Evolutionary conservation across 2,797 vertebrate species (phyloP), one percentile per base, ranked within the genome.

Genomic region (Siniperca obscura): DNA sequence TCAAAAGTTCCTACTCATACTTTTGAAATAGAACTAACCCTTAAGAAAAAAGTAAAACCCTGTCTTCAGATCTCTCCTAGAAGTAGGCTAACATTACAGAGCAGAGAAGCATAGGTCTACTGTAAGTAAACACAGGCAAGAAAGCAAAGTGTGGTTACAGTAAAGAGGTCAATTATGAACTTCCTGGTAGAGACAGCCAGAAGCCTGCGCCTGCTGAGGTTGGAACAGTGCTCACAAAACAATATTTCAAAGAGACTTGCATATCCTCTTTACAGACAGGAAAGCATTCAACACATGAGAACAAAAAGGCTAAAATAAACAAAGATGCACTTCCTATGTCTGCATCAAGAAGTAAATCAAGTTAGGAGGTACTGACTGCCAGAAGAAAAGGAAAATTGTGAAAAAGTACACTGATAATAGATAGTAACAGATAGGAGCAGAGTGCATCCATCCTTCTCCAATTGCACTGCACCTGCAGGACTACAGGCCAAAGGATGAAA

Each of bases 181-280:
- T 94, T 95, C 94, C 94, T 94, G 93, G 78, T 82, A 82, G 66
- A 90, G 83, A 65, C 52, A 76, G 68, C 60, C 52, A 80, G 73
- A 81, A 76, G 82, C 68, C 80, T 83, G 60, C 84, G 84, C 68
- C 80, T 83, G 60, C 84, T 84, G 87, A 90, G 84, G 90, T 91
- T 92, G 89, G 61, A 85, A 60, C 77, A 55, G 71, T 38, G 65
- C 44, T 85, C 57, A 60, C 67, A 86, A 86, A 89, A 84, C 72
- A 72, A 83, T 64, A 74, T 84, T 82, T 92, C 73, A 84, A 85
- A 88, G 80, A 50, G 3, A 38, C 80, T 72, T 50, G 71, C 81
- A 81, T 59, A 87, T 90, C 84, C 84, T 90, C 88, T 75, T 30
- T 7, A 38, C 52, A 91, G 27, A 84, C 67, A 89, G 73, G 62